Percentiles rank a stretch among this genome's conserved stretches.
Evolutionary conservation across 2,888 invertebrate genomes (phyloP).

Genomic region (Sminthurinus aureus): DNA sequence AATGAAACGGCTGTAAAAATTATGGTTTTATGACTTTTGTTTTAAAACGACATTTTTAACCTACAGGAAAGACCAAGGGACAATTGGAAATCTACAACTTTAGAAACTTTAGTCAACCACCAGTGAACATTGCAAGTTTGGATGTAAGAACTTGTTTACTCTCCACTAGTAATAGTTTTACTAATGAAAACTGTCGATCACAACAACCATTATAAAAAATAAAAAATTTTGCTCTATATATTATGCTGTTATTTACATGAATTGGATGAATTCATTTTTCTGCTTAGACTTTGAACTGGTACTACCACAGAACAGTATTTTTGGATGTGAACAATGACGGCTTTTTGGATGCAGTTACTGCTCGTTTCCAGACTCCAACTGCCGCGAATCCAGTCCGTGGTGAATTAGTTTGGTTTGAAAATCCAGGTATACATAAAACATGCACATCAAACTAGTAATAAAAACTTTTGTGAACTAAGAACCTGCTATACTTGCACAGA

Average conservation of each 20-base stretch:
- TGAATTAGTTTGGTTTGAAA: constrained; percentile 59
- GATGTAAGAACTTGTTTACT: constrained; percentile 45
- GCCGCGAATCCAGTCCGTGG: constrained; percentile 28
- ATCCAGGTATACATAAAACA: no score
- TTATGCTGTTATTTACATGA: not conserved
- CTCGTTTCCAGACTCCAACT: constrained; percentile 47
- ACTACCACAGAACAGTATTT: constrained; percentile 61
- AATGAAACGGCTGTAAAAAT: no score
- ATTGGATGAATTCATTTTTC: not conserved
- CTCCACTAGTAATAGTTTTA: not conserved
- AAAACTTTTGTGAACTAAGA: no score
- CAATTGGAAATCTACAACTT: constrained; percentile 60
- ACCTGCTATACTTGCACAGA: no score
- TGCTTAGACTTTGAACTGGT: constrained; percentile 52
- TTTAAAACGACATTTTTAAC: no score
- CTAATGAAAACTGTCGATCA: not conserved
- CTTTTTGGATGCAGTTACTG: constrained; percentile 60
- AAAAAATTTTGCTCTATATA: constrained; percentile 2
- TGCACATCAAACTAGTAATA: no score
- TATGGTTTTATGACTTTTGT: no score
- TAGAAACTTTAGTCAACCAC: constrained; percentile 34
- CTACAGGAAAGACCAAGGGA: constrained; percentile 60
- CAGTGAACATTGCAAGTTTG: constrained; percentile 55
- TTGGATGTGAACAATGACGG: constrained; percentile 61
- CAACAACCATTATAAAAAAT: no score